phyloP scores from a whole-genome alignment of 2,797 vertebrate genomes.

The Vipera latastei region DNA sequence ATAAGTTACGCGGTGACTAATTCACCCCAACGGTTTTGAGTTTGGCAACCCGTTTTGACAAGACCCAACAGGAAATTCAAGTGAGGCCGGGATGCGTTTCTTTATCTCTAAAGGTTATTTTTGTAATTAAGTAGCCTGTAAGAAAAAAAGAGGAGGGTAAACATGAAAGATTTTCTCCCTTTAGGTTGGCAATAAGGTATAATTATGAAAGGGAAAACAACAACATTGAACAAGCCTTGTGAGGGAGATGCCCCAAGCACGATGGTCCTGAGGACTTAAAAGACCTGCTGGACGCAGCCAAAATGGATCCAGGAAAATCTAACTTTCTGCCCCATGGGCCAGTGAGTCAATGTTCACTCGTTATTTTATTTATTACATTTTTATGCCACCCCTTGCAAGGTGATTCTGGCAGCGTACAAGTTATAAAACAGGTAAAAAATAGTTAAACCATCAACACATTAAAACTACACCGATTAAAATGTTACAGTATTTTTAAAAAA shows the following conservation, averaged over 20 bases:
- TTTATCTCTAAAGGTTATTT: not conserved
- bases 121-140: slow-evolving; percentile 35
- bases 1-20: slow-evolving; percentile 46
- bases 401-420: not conserved
- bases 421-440: not conserved
- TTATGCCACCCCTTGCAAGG: not conserved
- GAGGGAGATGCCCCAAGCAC: not conserved
- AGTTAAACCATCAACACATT: not conserved
- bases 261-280: not conserved
- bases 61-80: slow-evolving; percentile 41
- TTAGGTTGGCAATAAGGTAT: too few relatives aligned
- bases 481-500: not conserved
- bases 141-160: not conserved
- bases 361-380: not conserved
- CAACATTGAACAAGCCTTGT: not conserved
- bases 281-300: not conserved
- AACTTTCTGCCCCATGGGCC: not conserved
- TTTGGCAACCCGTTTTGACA: slow-evolving; percentile 3
- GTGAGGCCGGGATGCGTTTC: slow-evolving; percentile 12
- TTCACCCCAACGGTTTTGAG: slow-evolving; percentile 16
- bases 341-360: not conserved
- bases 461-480: not conserved
- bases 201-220: not conserved
- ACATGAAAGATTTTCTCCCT: not conserved
- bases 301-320: not conserved